Evolutionary conservation across 2,888 invertebrate genomes (phyloP), one percentile per base, ranked within the genome.

Genomic region (Proisotoma minuta): DNA sequence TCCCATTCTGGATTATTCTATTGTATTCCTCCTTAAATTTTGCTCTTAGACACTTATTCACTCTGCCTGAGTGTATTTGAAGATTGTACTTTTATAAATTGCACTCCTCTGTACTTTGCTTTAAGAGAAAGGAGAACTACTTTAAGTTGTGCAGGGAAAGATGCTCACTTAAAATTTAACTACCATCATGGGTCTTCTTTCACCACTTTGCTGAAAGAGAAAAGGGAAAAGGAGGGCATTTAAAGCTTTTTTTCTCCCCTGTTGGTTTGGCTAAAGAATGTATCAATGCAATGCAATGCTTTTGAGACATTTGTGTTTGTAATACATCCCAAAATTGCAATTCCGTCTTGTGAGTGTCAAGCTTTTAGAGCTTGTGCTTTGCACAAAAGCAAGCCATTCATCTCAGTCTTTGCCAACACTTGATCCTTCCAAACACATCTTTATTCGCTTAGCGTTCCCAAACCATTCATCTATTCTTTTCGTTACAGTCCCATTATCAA

Each of bases 301-400:
- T 20, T 18, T 12, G 18, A 43, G 43, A 43, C 43, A 20, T 43
- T 43, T 43, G 43, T 43, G 43, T 43, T 43, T 43, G 43, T 43
- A 43, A 43, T 43, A 43, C 43, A 43, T 43, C 18, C 43, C 43
- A 5, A 20, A 43, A 43, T 43, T 43, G 52, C 28, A 52, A 52
- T 52, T 52, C 52, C 26, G 52, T 28, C 50, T 24, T 10, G 4
- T 52, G 29, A 52, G 52, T 52, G 52, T 52, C 52, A 52, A 52
- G 28, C 52, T 28, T 52, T 26, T 26, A 28, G 29, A 27, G 15
- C 22, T 43, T 20, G 43, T n/a, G n/a, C n/a, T n/a, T n/a, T n/a
- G n/a, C n/a, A n/a, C n/a, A n/a, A 4, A 52, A 50, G 23, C 18
- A 24, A 8, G 8, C 52, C 28, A 52, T 52, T 29, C 28, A 52